Conservation (phyloP, 2,888 invertebrate genomes). For the Andrena flavipes region DNA sequence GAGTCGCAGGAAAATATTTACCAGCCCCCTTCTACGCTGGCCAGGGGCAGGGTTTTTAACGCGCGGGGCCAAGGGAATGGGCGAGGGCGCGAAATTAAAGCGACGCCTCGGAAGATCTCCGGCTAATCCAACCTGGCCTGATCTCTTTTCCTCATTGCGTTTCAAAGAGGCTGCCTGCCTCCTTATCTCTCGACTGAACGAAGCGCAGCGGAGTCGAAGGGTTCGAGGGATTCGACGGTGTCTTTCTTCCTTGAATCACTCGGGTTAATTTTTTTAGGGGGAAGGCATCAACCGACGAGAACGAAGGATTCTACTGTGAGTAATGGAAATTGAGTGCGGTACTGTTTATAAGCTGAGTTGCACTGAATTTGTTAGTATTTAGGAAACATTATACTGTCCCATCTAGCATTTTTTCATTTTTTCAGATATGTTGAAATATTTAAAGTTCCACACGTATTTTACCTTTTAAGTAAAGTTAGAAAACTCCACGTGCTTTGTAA, state of each 20-base stretch:
- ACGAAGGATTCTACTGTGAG: too few relatives aligned
- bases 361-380: too few relatives aligned
- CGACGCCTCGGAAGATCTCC: conserved; percentile 19
- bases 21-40: conserved; percentile 4
- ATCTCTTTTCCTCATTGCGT: conserved; percentile 51
- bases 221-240: background rate
- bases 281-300: background rate
- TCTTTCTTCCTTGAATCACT: background rate
- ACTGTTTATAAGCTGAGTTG: too few relatives aligned
- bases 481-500: too few relatives aligned
- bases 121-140: conserved; percentile 40
- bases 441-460: too few relatives aligned
- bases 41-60: conserved; percentile 37
- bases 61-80: conserved; percentile 33
- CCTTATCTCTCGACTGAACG: background rate
- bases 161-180: conserved; percentile 20
- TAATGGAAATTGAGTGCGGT: too few relatives aligned
- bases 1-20: conserved; percentile 54
- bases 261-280: background rate
- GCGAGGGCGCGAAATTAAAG: conserved; percentile 57
- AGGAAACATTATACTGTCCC: too few relatives aligned
- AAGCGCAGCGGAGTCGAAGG: background rate
- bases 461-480: too few relatives aligned
- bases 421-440: too few relatives aligned
- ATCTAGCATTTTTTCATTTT: too few relatives aligned